Conservation (phyloP, 2,888 invertebrate genomes). For the Lumbricus terrestris region DNA sequence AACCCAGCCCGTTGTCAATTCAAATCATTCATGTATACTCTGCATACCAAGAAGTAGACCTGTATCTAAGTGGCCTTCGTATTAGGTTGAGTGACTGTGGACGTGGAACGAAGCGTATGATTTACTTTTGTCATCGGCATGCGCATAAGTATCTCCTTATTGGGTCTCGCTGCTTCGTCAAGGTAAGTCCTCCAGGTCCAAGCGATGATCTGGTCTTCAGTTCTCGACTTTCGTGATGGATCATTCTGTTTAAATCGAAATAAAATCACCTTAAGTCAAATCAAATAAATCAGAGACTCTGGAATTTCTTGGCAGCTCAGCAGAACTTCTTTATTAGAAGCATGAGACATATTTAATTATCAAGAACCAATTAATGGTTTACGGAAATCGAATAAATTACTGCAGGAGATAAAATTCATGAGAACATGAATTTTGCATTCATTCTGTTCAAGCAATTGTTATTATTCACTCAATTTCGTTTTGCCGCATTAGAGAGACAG, state of each 20-base stretch:
- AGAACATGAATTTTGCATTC: neutral
- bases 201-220: slow-evolving; percentile 32
- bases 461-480: no score
- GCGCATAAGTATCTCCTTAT: slow-evolving; percentile 27
- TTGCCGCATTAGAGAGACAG: no score
- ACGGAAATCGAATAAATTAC: neutral
- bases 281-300: neutral
- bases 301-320: neutral
- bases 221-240: slow-evolving; percentile 20
- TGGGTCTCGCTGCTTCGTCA: neutral
- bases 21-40: no score
- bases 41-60: no score
- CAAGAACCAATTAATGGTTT: neutral
- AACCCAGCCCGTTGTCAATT: no score
- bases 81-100: neutral
- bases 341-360: neutral
- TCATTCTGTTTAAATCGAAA: slow-evolving; percentile 24
- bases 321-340: neutral
- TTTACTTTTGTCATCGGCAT: slow-evolving; percentile 34
- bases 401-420: neutral
- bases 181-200: slow-evolving; percentile 31
- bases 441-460: no score
- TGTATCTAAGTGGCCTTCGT: no score
- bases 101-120: neutral
- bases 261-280: no score